Percentiles rank a stretch among this genome's conserved stretches.
phyloP scores from a whole-genome alignment of 2,888 invertebrate species.

The Polia nebulosa region DNA sequence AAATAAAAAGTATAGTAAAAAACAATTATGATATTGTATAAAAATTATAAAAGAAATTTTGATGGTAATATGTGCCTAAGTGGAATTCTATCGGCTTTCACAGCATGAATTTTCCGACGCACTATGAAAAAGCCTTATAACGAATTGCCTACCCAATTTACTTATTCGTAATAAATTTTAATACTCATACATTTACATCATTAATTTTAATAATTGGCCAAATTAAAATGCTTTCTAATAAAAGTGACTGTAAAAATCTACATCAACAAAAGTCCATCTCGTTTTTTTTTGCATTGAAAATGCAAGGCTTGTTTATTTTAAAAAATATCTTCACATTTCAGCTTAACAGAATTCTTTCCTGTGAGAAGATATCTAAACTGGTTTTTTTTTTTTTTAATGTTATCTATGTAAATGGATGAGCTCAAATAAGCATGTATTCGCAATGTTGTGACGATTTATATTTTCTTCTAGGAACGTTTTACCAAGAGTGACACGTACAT shows the following conservation, averaged over 20 bases:
- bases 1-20: background rate
- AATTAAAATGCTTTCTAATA: constrained; percentile 28
- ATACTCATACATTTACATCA: constrained; percentile 56
- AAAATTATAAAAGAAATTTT: background rate
- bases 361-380: background rate
- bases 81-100: constrained; percentile 58
- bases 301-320: background rate
- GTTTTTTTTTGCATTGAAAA: background rate
- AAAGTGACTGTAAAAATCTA: constrained; percentile 3
- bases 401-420: constrained; percentile 55
- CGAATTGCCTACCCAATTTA: constrained; percentile 43
- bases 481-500: constrained; percentile 97
- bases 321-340: background rate
- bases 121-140: constrained; percentile 42
- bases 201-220: background rate
- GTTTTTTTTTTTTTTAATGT: no score
- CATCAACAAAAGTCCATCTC: background rate
- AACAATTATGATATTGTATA: background rate
- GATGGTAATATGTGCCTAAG: constrained; percentile 80
- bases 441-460: constrained; percentile 89
- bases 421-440: constrained; percentile 76
- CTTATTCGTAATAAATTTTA: constrained; percentile 19
- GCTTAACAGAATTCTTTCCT: background rate
- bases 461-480: constrained; percentile 93
- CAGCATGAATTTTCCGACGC: constrained; percentile 58